Evolutionary conservation across 2,888 invertebrate genomes (phyloP), one percentile per base, ranked within the genome.

Genomic region (Therioaphis trifolii): DNA sequence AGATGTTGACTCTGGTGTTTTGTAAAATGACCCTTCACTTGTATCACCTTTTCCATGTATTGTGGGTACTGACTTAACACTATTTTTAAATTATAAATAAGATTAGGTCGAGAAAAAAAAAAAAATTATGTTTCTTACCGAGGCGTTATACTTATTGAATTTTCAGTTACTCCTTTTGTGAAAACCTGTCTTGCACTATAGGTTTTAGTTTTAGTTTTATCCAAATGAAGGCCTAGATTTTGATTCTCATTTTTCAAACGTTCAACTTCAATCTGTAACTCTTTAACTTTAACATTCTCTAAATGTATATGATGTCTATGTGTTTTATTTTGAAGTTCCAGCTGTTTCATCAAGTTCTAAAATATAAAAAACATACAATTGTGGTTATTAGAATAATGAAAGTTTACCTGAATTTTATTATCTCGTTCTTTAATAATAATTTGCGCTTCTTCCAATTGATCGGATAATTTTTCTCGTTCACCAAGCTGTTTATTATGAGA

Each of bases 291-390:
- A 78, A 90, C 90, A 78, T 93, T 91, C 88, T 95, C 95, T 0
- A 88, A 88, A 85, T 92, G 92, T 21, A 95, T 88, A 87, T 94
- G 93, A 86, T 94, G 93, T 84, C 91, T 93, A 86, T 92, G 92
- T 88, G 92, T 94, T 89, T 95, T 95, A 3, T 91, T 91, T 88
- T 95, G 95, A 52, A 95, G 89, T 84, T 92, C 90, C 18, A 94
- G 89, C 86, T 93, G 93, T 66, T 94, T 91, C 84, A 94, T 92
- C 85, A 95, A 89, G 86, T 91, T 90, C 87, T 88, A 80, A 15
- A 86, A 86, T 71, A 61, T 43, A 24, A 49, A 55, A 71, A 12
- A 68, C 24, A 49, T 68, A 58, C 21, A 35, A 24, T 43, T 2
- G 5, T n/a, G 4, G 11, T 29, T 15, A 61, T 63, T 24, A 2